Evolutionary conservation across 2,113 vertebrate species (phyloP), one percentile per base, ranked within the genome.

Genomic region (Dascyllus trimaculatus): DNA sequence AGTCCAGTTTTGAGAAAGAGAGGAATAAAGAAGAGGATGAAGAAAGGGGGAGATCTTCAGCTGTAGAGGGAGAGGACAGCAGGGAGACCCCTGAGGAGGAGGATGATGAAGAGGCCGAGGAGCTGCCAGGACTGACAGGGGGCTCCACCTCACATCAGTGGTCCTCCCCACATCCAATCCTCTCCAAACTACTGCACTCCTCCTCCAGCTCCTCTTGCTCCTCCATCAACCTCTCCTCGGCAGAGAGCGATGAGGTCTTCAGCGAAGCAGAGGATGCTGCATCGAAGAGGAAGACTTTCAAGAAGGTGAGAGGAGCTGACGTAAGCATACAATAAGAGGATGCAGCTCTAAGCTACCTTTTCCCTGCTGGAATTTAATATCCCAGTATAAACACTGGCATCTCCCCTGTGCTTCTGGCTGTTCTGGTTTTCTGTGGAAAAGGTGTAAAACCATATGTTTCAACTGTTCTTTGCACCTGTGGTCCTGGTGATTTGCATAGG

Each of bases 171-270:
- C 89, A 92, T 62, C 84, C 79, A 43, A 75, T 92, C 52, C 84
- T 94, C 62, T 91, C 94, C 65, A 92, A 77, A 59, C 77, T 95
- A 21, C 13, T 93, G 46, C 84, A 92, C 35, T 94, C 93, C 5
- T 86, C 93, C 4, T 90, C 93, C 19, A 82, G 89, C 5, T 94
- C 94, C n/a, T 93, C 93, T n/a, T 88, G 88, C 7, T 94, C 94
- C 56, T 95, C 95, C 32, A 85, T 95, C 26, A 89, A 78, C 74
- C 78, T 91, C 73, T 95, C 94, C 6, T 95, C 95, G 2, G 90
- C 84, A 4, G 94, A 95, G 68, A 95, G 94, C 1, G 95, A 96
- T 5, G 95, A 95, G 0, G 93, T 95, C 56, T 95, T 95, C 87
- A 96, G 94, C 11, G 95, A 95, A 18, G 89, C 81, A 71, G 95